Evolutionary conservation across 2,113 vertebrate species (phyloP), one percentile per base, ranked within the genome.

Genomic region (Eulemur rufifrons): DNA sequence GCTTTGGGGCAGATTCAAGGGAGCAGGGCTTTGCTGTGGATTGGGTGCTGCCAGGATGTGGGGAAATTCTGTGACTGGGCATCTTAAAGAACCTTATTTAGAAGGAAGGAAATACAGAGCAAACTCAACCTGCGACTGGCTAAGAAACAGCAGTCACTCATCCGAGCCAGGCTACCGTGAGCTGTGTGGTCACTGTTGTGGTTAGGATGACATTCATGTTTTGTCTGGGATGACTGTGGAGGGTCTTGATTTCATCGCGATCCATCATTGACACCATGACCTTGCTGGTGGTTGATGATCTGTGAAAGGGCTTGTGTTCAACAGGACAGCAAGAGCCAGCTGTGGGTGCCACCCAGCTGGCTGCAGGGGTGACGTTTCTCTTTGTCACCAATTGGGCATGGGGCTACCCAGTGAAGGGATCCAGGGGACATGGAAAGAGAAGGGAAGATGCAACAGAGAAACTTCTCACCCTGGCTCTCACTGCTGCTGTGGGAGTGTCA

Each of bases 331-430:
- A 6, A 34, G 47, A 18, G 37, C 45, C 25, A 4, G 2, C 17
- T 21, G 25, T 56, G 69, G 34, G 6, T 32, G 50, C n/a, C n/a
- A n/a, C n/a, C 17, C n/a, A 34, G 4, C 63, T 14, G 15, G 15
- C 11, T n/a, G 6, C 42, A 20, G 37, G 56, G 54, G 32, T 13
- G 23, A 9, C 8, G 5, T 18, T 39, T 18, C 37, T 61, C 45
- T 71, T 9, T 50, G 69, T 10, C n/a, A 34, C 6, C 20, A 3
- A 1, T 6, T 1, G 4, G 25, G 47, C 32, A 4, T 2, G 12
- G 7, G 6, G 52, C 39, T 68, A 8, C 42, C n/a, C 45, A 5
- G 20, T 3, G 32, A 23, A 29, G 27, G 17, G n/a, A 23, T 1
- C 34, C 25, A 52, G n/a, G 52, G 56, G 15, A 8, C 3, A 11